Evolutionary conservation across 2,797 vertebrate species (phyloP).

Genomic region (Otus scops): DNA sequence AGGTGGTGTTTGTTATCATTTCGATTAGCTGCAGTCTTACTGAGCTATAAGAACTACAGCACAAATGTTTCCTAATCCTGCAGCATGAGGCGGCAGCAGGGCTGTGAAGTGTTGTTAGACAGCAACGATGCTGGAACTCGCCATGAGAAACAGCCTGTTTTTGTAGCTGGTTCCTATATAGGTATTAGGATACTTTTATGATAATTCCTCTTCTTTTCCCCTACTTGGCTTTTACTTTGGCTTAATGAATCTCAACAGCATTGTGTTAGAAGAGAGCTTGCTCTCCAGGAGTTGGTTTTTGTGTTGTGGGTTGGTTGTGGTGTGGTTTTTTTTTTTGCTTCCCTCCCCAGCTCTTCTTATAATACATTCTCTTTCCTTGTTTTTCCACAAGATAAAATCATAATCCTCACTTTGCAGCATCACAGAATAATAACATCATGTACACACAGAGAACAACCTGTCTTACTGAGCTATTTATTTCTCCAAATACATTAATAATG

Average conservation of each 20-base stretch:
- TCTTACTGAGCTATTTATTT: conserved; percentile 53
- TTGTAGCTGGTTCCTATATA: background rate
- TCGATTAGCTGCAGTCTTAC: background rate
- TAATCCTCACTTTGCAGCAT: conserved; percentile 50
- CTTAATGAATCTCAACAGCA: background rate
- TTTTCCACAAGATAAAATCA: background rate
- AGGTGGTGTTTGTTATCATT: background rate
- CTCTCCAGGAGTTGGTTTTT: background rate
- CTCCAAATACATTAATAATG: background rate
- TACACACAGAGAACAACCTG: background rate
- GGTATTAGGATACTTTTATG: background rate
- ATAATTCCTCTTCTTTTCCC: accelerated
- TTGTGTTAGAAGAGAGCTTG: background rate
- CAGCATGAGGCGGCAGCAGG: background rate
- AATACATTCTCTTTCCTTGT: background rate
- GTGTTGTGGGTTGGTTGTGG: background rate
- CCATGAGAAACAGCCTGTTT: background rate
- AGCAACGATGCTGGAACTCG: accelerated
- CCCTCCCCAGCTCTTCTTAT: background rate
- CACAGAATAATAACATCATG: background rate
- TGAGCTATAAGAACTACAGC: background rate
- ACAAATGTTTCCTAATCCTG: background rate
- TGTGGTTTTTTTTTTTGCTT: background rate
- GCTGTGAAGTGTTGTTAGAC: background rate
- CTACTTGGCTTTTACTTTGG: background rate